Evolutionary conservation across 2,797 vertebrate genomes (phyloP), one percentile per base, ranked within the genome.

Genomic region (Garrulus glandarius): DNA sequence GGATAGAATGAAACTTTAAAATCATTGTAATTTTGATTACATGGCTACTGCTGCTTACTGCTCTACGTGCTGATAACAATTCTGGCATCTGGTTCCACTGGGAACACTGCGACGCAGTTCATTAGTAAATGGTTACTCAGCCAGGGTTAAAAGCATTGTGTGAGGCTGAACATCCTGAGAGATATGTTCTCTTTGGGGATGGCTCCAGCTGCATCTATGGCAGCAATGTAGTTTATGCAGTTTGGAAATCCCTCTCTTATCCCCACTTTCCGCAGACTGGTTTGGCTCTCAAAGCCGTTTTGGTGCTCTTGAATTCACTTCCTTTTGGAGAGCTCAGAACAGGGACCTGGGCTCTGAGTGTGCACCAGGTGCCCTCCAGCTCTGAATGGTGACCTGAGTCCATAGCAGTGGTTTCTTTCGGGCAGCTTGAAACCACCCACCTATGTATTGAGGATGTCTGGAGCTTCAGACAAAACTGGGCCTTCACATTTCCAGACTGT

Each of bases 31-130:
- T 44, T 76, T 47, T 52, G 41, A 27, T 59, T n/a, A 7, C 16
- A 13, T 39, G 2, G 0, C 34, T 79, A 6, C n/a, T 63, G 60
- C 37, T 89, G 6, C 71, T 84, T 49, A 29, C 4, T 0, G 5
- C 34, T 63, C 2, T 52, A 10, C 23, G 4, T 8, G 21, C 44
- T 55, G 59, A 6, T 69, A 52, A 30, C 29, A 49, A 0, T 72
- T 72, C 60, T 79, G 36, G 36, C 1, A 2, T 52, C 43, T 65
- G 43, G 17, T 34, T 74, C 46, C 4, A 47, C 7, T 81, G 65
- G 50, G 69, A 86, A 5, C 22, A 2, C 36, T 43, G 50, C 74
- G 64, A 0, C 0, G 0, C 15, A 3, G 20, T 44, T 71, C 27
- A 3, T 26, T 36, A 44, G 22, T 18, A 64, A 69, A 10, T 14